phyloP scores from a whole-genome alignment of 2,888 invertebrate species.

The Leucophora obtusa region DNA sequence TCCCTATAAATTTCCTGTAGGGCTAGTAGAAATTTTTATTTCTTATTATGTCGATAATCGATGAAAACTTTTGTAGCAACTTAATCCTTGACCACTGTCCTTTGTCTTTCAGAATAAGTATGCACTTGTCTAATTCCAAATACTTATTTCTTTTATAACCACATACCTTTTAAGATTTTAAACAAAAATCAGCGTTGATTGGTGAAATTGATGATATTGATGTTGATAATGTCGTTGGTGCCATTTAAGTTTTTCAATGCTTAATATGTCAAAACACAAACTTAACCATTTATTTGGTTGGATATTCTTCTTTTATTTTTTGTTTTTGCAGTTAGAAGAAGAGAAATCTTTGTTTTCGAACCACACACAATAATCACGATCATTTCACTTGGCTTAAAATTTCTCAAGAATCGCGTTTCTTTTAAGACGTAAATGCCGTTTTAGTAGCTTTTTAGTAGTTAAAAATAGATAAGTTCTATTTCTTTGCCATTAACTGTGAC shows the following conservation, averaged over 20 bases:
- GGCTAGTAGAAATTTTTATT: no score
- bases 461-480: background rate
- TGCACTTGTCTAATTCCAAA: no score
- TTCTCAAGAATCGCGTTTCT: constrained; percentile 22
- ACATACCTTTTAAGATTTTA: background rate
- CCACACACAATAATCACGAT: background rate
- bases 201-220: background rate
- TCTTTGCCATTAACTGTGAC: constrained; percentile 19
- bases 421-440: constrained; percentile 9
- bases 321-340: constrained; percentile 16
- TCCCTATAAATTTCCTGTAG: no score
- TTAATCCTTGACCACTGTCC: no score
- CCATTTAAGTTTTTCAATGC: background rate
- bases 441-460: background rate
- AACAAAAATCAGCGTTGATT: background rate
- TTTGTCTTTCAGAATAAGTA: no score
- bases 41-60: no score
- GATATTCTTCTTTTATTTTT: background rate
- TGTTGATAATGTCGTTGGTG: background rate
- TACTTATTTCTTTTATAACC: background rate
- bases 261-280: background rate
- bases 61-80: no score
- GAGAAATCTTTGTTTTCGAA: constrained; percentile 25
- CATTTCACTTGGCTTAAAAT: constrained; percentile 9
- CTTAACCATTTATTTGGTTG: background rate